These are phyloP conservation scores for Pyrgilauda ruficollis DNA, from an alignment of 2,113 vertebrate species.

Conservation along the genomic window DNA sequence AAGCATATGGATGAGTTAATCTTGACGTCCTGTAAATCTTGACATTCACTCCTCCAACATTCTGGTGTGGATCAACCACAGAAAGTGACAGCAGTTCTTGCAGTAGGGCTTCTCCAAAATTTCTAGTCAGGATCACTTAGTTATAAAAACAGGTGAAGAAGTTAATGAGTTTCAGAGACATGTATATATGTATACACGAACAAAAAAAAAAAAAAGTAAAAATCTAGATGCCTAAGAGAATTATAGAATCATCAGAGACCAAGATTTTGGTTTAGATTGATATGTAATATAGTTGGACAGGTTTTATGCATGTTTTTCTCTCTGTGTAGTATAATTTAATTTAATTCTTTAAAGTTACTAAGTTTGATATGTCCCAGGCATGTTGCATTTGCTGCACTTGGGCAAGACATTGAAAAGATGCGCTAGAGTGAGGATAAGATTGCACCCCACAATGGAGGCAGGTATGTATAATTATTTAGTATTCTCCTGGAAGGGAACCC, in stretches of 20 bases:
- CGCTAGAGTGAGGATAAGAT: not conserved
- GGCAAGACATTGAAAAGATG: not conserved
- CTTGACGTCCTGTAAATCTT: not conserved
- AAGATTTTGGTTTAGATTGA: not conserved
- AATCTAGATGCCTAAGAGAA: not conserved
- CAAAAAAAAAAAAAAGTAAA: not conserved
- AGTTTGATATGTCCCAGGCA: not conserved
- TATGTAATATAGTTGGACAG: not conserved
- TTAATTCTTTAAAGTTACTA: not conserved
- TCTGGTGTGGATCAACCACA: not conserved
- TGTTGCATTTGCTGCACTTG: not conserved
- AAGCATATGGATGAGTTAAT: not conserved
- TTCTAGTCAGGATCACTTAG: not conserved
- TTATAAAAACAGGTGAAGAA: not conserved
- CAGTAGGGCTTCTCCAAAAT: not conserved
- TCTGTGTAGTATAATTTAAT: not conserved
- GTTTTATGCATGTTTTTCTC: not conserved
- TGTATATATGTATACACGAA: not conserved
- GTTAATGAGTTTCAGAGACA: not conserved
- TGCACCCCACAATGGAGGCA: fast-evolving
- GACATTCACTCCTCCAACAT: not conserved
- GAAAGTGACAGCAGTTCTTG: not conserved
- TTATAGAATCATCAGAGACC: not conserved
- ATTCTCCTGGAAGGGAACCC: not conserved
- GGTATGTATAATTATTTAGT: not conserved